Conservation (phyloP, 2,797 vertebrate genomes). For the Cyclura pinguis region DNA sequence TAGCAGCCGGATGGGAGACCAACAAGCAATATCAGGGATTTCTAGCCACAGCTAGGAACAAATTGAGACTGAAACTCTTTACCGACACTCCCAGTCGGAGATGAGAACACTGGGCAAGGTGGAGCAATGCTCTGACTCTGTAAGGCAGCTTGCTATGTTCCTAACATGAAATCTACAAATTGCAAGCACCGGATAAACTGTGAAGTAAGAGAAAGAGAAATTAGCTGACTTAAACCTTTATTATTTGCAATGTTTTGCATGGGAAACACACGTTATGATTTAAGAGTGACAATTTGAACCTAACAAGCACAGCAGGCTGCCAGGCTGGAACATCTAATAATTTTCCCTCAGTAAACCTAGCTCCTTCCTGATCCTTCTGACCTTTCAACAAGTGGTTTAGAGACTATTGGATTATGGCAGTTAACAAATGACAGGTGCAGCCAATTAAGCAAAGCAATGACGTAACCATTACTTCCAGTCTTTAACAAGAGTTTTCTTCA, state of each 20-base stretch:
- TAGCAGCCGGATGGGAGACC: too few relatives aligned
- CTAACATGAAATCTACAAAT: background rate
- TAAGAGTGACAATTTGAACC: conserved; percentile 79
- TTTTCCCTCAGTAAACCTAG: conserved; percentile 66
- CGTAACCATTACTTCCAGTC: conserved; percentile 74
- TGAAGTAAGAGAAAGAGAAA: conserved; percentile 20
- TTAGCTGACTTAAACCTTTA: conserved; percentile 8
- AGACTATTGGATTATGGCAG: conserved; percentile 80
- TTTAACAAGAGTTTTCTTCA: conserved; percentile 66
- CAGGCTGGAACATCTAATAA: conserved; percentile 80
- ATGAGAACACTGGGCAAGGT: too few relatives aligned
- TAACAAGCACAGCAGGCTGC: conserved; percentile 77
- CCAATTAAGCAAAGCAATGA: conserved; percentile 82
- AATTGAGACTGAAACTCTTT: too few relatives aligned
- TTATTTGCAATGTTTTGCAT: conserved; percentile 25
- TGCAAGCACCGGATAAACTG: background rate
- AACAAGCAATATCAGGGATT: too few relatives aligned
- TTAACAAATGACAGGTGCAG: conserved; percentile 89
- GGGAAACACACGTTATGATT: conserved; percentile 50
- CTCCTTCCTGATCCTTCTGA: conserved; percentile 77
- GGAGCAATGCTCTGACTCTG: too few relatives aligned
- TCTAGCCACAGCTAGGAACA: too few relatives aligned
- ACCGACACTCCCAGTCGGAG: too few relatives aligned
- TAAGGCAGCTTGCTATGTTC: too few relatives aligned
- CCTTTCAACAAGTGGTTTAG: conserved; percentile 78